phyloP scores from a whole-genome alignment of 2,797 vertebrate genomes.

The Anguilla anguilla region DNA sequence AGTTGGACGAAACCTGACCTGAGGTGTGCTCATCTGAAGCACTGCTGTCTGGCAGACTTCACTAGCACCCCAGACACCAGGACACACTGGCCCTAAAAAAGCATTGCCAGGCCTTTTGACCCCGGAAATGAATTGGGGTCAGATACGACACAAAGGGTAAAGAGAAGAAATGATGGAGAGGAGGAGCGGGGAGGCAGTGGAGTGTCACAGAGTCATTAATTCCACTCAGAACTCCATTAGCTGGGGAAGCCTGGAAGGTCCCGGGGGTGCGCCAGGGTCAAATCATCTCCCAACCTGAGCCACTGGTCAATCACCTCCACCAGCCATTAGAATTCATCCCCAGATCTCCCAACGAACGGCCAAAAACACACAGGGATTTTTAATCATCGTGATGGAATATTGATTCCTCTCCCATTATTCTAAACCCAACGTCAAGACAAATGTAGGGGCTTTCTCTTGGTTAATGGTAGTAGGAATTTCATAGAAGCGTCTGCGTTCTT shows the following conservation, averaged over 20 bases:
- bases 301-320: background rate
- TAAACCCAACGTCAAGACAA: background rate
- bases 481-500: background rate
- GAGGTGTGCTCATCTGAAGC: background rate
- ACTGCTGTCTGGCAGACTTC: background rate
- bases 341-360: background rate
- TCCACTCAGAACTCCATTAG: conserved; percentile 8
- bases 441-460: background rate
- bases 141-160: conserved; percentile 22
- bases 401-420: conserved; percentile 9
- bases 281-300: background rate
- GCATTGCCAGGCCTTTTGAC: background rate
- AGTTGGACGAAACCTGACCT: background rate
- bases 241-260: background rate
- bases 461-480: conserved; percentile 22
- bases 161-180: conserved; percentile 20
- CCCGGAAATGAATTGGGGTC: background rate
- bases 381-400: conserved; percentile 17
- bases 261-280: conserved; percentile 4
- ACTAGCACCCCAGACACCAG: background rate
- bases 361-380: background rate
- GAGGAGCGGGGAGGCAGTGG: background rate
- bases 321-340: background rate
- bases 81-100: background rate
- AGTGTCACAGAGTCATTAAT: conserved; percentile 26